These are phyloP conservation scores for Brevimyrus niger DNA, from an alignment of 2,113 vertebrate species.

Conservation along the genomic window DNA sequence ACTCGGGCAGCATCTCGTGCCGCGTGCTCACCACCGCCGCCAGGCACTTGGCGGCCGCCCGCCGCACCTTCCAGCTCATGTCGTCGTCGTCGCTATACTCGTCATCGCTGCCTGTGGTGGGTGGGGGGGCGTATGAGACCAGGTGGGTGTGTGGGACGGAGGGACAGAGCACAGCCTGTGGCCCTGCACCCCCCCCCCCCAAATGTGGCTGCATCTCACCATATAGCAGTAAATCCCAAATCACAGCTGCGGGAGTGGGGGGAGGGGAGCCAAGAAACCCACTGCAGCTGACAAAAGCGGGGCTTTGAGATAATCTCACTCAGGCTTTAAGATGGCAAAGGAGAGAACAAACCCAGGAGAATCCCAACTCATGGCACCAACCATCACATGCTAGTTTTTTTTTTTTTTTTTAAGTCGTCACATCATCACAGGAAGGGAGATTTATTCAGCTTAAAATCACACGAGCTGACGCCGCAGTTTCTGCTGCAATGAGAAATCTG, in stretches of 20 bases:
- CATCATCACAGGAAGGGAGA: neutral
- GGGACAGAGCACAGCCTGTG: neutral
- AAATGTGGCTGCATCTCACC: neutral
- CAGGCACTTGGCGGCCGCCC: constrained; percentile 90
- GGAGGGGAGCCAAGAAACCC: neutral
- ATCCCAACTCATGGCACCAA: neutral
- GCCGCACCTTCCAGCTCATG: constrained; percentile 98
- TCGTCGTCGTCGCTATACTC: constrained; percentile 98
- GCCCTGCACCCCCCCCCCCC: neutral
- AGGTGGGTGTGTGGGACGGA: neutral
- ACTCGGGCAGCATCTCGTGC: constrained; percentile 98
- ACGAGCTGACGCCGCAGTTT: neutral
- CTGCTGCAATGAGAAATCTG: neutral
- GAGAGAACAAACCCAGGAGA: neutral
- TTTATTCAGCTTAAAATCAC: neutral
- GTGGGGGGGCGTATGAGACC: neutral
- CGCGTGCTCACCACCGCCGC: constrained; percentile 93
- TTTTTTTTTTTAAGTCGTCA: neutral
- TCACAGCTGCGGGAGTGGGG: neutral
- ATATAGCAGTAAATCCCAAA: neutral
- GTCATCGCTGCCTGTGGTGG: constrained; percentile 80
- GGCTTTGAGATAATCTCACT: neutral
- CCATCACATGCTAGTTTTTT: neutral
- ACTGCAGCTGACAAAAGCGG: neutral
- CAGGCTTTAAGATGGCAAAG: neutral